A percentile compares a stretch with the other conserved stretches of the same genome.
These are phyloP conservation scores for Saimiri boliviensis DNA, from an alignment of 2,113 vertebrate genomes.

Conservation along the genomic window DNA sequence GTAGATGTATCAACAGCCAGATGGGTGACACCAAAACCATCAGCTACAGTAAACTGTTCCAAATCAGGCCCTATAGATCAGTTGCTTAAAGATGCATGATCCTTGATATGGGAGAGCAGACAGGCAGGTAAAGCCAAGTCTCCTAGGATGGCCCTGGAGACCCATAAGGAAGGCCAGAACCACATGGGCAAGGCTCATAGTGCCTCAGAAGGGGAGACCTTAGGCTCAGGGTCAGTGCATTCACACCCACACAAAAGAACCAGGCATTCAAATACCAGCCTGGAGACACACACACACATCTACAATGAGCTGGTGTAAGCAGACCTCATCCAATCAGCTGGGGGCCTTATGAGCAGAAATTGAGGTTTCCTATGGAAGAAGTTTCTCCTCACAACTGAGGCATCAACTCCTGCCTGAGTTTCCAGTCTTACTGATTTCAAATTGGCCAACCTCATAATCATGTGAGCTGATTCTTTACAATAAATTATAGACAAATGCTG, in stretches of 20 bases:
- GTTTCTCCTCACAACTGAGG: rapidly evolving
- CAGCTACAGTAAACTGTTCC: background rate
- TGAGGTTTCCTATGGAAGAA: background rate
- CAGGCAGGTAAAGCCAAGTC: background rate
- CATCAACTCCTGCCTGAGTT: background rate
- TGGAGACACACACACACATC: background rate
- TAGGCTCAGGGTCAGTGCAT: rapidly evolving
- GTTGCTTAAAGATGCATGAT: rapidly evolving
- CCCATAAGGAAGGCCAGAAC: rapidly evolving
- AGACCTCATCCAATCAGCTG: rapidly evolving
- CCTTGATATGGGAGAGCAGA: background rate
- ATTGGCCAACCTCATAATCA: no score
- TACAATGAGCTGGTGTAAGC: no score
- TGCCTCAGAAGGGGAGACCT: background rate
- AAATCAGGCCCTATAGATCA: background rate
- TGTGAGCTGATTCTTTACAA: background rate
- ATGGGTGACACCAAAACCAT: background rate
- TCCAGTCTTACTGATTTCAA: background rate
- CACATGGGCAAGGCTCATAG: rapidly evolving
- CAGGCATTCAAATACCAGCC: rapidly evolving
- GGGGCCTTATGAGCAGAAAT: background rate
- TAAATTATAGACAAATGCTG: background rate
- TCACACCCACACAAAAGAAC: background rate
- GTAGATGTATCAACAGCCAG: rapidly evolving
- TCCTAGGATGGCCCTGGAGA: background rate